These are phyloP conservation scores for Pantherophis guttatus DNA, from an alignment of 2,113 vertebrate species.

Conservation along the genomic window DNA sequence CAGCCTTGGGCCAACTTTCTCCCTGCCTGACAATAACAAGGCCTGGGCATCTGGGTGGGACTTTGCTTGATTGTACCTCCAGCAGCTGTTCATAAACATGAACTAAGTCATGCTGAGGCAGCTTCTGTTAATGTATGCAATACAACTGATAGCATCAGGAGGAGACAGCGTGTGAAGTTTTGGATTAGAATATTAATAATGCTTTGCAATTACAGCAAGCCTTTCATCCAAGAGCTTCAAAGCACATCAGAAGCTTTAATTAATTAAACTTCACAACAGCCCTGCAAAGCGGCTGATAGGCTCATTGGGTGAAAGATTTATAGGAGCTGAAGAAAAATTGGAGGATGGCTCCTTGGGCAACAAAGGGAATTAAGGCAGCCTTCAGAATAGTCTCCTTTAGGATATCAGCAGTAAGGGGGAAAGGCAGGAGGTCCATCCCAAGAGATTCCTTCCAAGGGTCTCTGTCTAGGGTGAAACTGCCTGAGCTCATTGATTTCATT, in stretches of 20 bases:
- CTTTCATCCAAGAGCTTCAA: constrained; percentile 70
- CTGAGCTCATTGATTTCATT: not conserved
- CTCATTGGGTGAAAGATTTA: constrained; percentile 15
- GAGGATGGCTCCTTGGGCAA: not conserved
- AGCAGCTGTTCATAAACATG: constrained; percentile 17
- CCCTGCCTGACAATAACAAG: not conserved
- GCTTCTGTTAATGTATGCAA: constrained; percentile 54
- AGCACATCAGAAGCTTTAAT: constrained; percentile 62
- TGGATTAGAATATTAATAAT: constrained; percentile 64
- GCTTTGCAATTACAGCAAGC: constrained; percentile 64
- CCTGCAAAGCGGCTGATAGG: constrained; percentile 37
- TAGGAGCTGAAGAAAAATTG: not conserved
- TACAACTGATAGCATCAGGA: constrained; percentile 61
- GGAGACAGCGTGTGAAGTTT: constrained; percentile 58
- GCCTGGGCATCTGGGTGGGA: constrained; percentile 1
- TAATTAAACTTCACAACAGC: constrained; percentile 53
- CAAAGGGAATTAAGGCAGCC: constrained; percentile 14
- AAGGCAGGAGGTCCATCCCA: not conserved
- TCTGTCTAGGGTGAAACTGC: not conserved
- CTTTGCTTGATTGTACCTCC: constrained; percentile 20
- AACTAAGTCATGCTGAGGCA: constrained; percentile 47
- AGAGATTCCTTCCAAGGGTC: not conserved
- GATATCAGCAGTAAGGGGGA: not conserved
- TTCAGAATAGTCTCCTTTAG: not conserved
- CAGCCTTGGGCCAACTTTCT: not conserved